Base-by-base conservation (phyloP, 2,113 vertebrate species). In the Corythaixoides concolor region DNA sequence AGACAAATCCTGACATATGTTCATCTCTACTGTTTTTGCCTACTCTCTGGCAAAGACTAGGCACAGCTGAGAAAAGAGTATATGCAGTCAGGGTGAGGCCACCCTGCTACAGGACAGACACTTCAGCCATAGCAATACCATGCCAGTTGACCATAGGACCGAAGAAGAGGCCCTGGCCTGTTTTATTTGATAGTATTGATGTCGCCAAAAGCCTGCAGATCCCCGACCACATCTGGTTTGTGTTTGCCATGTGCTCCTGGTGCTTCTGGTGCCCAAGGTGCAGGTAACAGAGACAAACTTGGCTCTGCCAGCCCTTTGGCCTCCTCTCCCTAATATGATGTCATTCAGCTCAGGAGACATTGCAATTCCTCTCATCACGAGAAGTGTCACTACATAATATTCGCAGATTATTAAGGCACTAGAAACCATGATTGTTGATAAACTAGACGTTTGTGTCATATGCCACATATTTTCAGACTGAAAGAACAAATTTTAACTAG, bases 401-500 rank as follows among this genome's bases (percentile, higher is more conserved):
- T 74, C 83, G 12, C 15, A 70, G 59, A 70, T 69, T 93, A 67
- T 74, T 74, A 84, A 94, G 37, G 52, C 19, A 84, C 47, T 94
- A 77, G 55, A 94, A 84, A 90, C 9, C 10, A 23, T 17, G 9
- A 41, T 3, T 72, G 59, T 78, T 96, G 79, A 90, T 68, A 95
- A 92, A 94, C 21, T 81, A 83, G 55, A 70, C 9, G 21, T 58
- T 88, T 90, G 32, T 85, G 55, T 95, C 59, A 56, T 60, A 66
- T 64, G 53, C 45, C 41, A 62, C 28, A 30, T 72, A 88, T 86
- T 95, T 93, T 86, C 82, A 96, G 67, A 81, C 27, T 17, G 19
- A 88, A 97, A 84, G 59, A 93, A 83, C 7, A 62, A 92, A 86
- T 88, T 93, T 78, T 80, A 75, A 62, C 56, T 56, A 41, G 33